Conservation (phyloP, 2,797 vertebrate species). For the Spinus pinus region DNA sequence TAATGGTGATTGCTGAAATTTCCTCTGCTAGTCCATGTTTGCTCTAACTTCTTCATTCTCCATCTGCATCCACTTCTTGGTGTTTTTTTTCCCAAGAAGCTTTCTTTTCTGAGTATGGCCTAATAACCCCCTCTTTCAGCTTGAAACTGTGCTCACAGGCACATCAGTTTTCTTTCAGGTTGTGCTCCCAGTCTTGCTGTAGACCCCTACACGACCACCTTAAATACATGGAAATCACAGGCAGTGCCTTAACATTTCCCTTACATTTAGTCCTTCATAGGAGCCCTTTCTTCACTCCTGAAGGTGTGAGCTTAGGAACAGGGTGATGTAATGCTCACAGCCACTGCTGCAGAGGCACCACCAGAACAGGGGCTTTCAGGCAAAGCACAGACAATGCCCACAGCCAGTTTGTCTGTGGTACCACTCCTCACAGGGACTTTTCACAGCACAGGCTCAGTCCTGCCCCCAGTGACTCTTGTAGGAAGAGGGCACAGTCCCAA, state of each 20-base stretch:
- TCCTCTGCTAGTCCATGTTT: not conserved
- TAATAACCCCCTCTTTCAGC: not conserved
- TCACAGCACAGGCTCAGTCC: not conserved
- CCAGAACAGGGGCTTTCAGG: not conserved
- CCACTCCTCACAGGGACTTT: not conserved
- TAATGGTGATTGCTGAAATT: not conserved
- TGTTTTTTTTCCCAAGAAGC: not conserved
- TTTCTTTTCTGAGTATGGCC: not conserved
- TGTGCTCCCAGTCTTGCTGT: not conserved
- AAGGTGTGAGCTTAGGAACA: not conserved
- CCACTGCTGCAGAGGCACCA: not conserved
- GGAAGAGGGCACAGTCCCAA: not conserved
- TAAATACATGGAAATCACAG: not conserved
- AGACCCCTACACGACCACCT: not conserved
- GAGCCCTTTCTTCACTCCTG: not conserved
- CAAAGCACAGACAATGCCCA: not conserved
- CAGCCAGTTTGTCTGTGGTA: not conserved
- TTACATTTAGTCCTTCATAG: not conserved
- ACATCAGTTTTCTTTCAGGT: not conserved
- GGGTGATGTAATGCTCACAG: not conserved
- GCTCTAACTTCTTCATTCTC: not conserved
- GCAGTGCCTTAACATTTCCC: not conserved
- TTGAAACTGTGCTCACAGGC: not conserved
- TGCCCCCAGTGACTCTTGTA: fast-evolving
- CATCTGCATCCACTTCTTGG: not conserved